Evolutionary conservation across 2,797 vertebrate species (phyloP), one percentile per base, ranked within the genome.

Genomic region (Rhabdophis nuchalis): DNA sequence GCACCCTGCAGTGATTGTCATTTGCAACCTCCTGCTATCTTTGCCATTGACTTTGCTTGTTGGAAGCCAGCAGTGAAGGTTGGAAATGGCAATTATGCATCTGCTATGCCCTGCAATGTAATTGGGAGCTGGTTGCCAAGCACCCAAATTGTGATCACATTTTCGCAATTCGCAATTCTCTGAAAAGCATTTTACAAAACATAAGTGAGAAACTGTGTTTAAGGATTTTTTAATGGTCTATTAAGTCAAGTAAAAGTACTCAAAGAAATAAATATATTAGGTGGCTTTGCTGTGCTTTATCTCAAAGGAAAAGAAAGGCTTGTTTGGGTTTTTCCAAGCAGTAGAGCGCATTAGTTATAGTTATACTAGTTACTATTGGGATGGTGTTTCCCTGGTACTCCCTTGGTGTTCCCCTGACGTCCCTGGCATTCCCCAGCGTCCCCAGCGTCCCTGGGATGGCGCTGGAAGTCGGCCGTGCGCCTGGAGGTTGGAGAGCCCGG

Each of bases 171-270:
- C 46, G 77, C 86, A 36, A 27, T 91, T 13, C 61, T 41, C 56
- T 91, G 68, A 95, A 32, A 88, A 72, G 16, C 57, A 54, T 90
- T 94, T 91, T 90, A 92, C 92, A n/a, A 92, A 93, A 93, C 88
- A 92, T 89, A 18, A 93, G 92, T 27, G 57, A 57, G 87, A 57
- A 86, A 0, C n/a, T n/a, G 27, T 36, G 93, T 93, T 93, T 91
- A 93, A 41, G 86, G 9, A 20, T 92, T 93, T 93, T 46, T 25
- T 92, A 90, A 92, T 72, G 3, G 0, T 77, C 89, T n/a, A 7
- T 94, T 95, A 36, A 85, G 29, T 58, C 91, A 52, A 14, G 16
- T 85, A 10, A 23, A 54, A 36, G 5, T 88, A 54, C 10, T 88
- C n/a, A 72, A 36, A 14, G n/a, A 72, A 32, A 29, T 16, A 58